A percentile compares a stretch with the other conserved stretches of the same genome.
Evolutionary conservation across 2,113 vertebrate species (phyloP).

Genomic region (Neopipo cinnamomea): DNA sequence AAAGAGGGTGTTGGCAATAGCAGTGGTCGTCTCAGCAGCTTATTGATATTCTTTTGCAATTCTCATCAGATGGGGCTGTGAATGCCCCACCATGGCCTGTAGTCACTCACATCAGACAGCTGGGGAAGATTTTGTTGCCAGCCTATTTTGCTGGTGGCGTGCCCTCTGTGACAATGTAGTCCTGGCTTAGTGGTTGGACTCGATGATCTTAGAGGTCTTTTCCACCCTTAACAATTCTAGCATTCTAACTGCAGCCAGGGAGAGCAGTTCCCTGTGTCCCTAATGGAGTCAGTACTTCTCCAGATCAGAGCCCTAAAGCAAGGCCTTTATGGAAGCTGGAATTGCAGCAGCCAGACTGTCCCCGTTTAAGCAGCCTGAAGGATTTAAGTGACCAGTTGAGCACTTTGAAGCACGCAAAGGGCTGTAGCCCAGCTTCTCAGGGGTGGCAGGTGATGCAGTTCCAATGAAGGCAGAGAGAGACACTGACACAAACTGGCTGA

Average conservation of each 20-base stretch:
- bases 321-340: not conserved
- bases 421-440: not conserved
- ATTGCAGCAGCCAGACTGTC: not conserved
- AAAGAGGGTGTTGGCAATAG: not conserved
- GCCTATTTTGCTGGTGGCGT: rapidly evolving
- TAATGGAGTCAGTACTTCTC: not conserved
- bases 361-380: not conserved
- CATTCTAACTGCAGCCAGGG: not conserved
- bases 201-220: not conserved
- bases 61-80: not conserved
- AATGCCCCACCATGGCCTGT: not conserved
- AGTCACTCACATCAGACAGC: not conserved
- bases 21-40: not conserved
- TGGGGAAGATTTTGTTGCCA: not conserved
- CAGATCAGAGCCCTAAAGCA: not conserved
- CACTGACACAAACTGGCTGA: not conserved
- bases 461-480: not conserved
- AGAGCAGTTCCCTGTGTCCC: not conserved
- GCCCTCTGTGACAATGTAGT: not conserved
- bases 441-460: not conserved
- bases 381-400: not conserved
- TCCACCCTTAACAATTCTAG: not conserved
- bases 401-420: not conserved
- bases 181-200: not conserved
- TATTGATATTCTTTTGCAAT: not conserved